These are phyloP conservation scores for Listronotus oregonensis DNA, from an alignment of 1,140 invertebrate genomes.

Conservation along the genomic window DNA sequence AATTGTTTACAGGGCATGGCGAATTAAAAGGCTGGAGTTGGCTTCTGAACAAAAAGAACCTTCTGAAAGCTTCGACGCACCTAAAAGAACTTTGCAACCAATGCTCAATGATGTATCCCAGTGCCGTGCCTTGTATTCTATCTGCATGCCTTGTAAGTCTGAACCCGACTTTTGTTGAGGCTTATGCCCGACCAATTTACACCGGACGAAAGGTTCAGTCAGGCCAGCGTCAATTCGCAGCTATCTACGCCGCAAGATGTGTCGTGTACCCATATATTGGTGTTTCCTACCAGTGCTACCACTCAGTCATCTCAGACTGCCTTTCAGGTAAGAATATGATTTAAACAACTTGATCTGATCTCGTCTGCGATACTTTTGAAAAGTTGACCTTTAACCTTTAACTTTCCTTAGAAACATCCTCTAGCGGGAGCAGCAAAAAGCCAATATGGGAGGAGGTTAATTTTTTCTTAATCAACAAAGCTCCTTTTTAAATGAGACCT, in stretches of 20 bases:
- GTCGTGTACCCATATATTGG: conserved; percentile 96
- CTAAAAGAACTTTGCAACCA: conserved; percentile 90
- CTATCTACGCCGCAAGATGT: conserved; percentile 92
- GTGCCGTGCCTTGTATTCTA: conserved; percentile 85
- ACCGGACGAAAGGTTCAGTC: conserved; percentile 88
- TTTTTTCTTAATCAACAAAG: no score
- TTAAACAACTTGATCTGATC: not conserved
- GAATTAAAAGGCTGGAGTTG: conserved; percentile 81
- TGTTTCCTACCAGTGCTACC: conserved; percentile 97
- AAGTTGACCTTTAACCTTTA: no score
- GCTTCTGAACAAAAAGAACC: conserved; percentile 87
- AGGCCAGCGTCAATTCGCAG: conserved; percentile 80
- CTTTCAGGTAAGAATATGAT: conserved; percentile 63
- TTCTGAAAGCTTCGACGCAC: conserved; percentile 84
- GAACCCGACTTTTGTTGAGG: conserved; percentile 93
- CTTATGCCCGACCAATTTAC: conserved; percentile 95
- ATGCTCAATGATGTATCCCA: conserved; percentile 81
- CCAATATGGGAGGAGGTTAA: no score
- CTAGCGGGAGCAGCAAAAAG: no score
- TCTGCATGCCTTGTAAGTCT: conserved; percentile 94
- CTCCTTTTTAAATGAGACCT: no score
- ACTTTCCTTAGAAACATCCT: no score
- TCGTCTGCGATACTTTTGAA: no score
- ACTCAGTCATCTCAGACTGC: conserved; percentile 89
- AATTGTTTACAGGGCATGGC: conserved; percentile 39